phyloP scores from a whole-genome alignment of 1,140 invertebrate species.

The Harpegnathos saltator region DNA sequence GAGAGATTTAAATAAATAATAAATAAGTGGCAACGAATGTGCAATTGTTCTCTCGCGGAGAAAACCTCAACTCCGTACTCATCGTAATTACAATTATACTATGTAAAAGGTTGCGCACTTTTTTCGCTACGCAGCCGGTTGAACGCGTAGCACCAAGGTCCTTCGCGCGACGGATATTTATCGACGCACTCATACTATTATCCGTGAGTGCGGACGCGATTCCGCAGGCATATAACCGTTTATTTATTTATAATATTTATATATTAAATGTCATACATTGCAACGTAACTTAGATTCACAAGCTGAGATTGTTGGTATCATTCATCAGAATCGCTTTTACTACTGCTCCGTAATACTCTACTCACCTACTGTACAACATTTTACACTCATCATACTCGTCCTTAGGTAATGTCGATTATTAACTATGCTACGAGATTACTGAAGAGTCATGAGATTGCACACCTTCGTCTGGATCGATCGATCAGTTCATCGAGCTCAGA shows the following conservation, averaged over 20 bases:
- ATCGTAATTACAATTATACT: too few relatives aligned
- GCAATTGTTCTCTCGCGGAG: too few relatives aligned
- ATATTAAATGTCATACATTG: constrained; percentile 84
- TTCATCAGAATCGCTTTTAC: constrained; percentile 79
- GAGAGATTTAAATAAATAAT: too few relatives aligned
- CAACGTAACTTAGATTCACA: constrained; percentile 85
- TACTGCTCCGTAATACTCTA: constrained; percentile 82
- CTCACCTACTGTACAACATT: constrained; percentile 85
- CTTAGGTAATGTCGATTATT: constrained; percentile 80
- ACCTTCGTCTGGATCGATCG: constrained; percentile 59
- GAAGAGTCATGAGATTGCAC: constrained; percentile 85
- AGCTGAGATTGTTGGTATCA: constrained; percentile 86
- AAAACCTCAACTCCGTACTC: too few relatives aligned
- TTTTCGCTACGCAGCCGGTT: neutral
- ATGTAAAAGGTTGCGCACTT: neutral
- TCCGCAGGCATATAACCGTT: constrained; percentile 69
- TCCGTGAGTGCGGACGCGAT: constrained; percentile 73
- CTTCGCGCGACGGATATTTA: constrained; percentile 49
- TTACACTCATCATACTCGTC: constrained; percentile 81
- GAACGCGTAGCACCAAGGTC: neutral
- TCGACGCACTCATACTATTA: constrained; percentile 60
- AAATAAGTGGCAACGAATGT: too few relatives aligned
- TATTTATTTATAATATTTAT: constrained; percentile 78
- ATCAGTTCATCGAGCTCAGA: constrained; percentile 47
- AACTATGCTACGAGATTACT: constrained; percentile 84